Conservation (phyloP, 2,797 vertebrate genomes). For the Xiphorhynchus erythropygius region DNA sequence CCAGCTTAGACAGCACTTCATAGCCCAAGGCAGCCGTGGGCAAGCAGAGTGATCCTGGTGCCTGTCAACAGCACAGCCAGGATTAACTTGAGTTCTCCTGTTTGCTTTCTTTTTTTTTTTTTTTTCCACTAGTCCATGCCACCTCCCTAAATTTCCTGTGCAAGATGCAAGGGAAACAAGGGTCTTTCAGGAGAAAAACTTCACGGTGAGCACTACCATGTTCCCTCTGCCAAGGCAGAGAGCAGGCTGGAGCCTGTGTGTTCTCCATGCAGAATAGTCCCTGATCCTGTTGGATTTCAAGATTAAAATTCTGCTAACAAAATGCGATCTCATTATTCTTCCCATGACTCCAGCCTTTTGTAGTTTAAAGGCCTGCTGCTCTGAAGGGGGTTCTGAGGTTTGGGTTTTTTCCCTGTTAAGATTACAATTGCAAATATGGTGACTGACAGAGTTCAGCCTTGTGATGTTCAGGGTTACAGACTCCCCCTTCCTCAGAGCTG, state of each 20-base stretch:
- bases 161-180: neutral
- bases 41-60: neutral
- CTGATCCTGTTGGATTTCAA: conserved; percentile 7
- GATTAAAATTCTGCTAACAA: conserved; percentile 53
- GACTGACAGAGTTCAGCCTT: conserved; percentile 53
- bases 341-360: conserved; percentile 14
- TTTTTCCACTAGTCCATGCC: neutral
- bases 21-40: neutral
- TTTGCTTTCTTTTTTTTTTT: neutral
- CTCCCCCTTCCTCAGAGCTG: neutral
- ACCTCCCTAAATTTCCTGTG: neutral
- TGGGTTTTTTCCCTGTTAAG: neutral
- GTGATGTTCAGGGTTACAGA: conserved; percentile 16
- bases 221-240: neutral
- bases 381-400: neutral
- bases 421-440: conserved; percentile 13
- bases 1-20: neutral
- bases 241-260: neutral
- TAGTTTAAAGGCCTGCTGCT: conserved; percentile 27
- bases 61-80: neutral
- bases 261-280: neutral
- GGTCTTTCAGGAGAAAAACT: neutral
- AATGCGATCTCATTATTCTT: conserved; percentile 45
- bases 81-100: neutral
- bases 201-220: neutral